Conservation (phyloP, 2,888 invertebrate species). For the Tyria jacobaeae region DNA sequence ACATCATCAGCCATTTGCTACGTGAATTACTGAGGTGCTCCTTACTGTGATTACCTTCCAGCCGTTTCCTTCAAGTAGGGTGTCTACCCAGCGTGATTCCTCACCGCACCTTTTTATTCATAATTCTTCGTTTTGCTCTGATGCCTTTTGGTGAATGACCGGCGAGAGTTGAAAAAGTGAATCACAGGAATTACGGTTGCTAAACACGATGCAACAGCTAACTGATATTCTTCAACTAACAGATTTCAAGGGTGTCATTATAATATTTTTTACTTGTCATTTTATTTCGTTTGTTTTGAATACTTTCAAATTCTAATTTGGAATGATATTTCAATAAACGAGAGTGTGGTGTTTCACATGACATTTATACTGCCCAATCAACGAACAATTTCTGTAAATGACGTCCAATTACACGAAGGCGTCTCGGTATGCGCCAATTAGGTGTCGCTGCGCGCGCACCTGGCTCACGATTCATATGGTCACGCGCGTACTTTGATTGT, state of each 20-base stretch:
- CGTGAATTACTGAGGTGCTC: constrained; percentile 53
- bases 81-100: constrained; percentile 82
- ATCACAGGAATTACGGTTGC: constrained; percentile 83
- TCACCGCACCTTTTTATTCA: constrained; percentile 81
- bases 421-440: constrained; percentile 82
- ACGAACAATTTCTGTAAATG: constrained; percentile 75
- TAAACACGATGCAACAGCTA: constrained; percentile 67
- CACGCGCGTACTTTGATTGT: constrained; percentile 73
- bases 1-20: constrained; percentile 62
- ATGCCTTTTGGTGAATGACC: constrained; percentile 83
- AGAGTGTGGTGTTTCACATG: constrained; percentile 53
- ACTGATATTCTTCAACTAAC: constrained; percentile 66
- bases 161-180: constrained; percentile 79
- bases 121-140: constrained; percentile 76
- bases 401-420: constrained; percentile 80
- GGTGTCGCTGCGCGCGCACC: constrained; percentile 75
- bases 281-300: constrained; percentile 12
- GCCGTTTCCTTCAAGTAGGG: constrained; percentile 70
- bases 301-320: constrained; percentile 20
- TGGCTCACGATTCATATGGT: constrained; percentile 78
- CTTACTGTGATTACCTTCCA: constrained; percentile 64
- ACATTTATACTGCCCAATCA: constrained; percentile 76
- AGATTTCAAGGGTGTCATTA: constrained; percentile 38
- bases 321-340: constrained; percentile 39
- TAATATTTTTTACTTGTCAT: constrained; percentile 34